These are phyloP conservation scores for Netelia inedita DNA, from an alignment of 2,888 invertebrate species.

Conservation along the genomic window DNA sequence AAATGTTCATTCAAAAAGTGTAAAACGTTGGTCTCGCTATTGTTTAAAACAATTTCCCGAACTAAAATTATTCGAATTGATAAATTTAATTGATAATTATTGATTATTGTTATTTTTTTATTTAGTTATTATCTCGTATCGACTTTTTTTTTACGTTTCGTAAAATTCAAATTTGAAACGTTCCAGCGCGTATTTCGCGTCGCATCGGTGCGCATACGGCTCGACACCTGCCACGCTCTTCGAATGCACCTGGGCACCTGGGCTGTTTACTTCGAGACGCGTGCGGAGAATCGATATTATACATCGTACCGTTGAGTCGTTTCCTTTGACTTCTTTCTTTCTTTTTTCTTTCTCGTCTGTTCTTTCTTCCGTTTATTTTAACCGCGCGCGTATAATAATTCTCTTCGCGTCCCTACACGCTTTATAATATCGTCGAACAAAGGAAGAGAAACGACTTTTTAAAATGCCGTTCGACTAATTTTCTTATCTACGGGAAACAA, in stretches of 20 bases:
- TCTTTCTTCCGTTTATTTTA: no score
- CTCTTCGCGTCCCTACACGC: no score
- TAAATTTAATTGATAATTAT: no score
- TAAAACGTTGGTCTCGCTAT: no score
- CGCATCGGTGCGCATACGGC: conserved; percentile 40
- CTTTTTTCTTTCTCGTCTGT: background rate
- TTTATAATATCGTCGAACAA: no score
- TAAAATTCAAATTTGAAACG: background rate
- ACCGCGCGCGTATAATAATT: no score
- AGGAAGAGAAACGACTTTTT: background rate
- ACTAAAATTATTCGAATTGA: no score
- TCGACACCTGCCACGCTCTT: conserved; percentile 57
- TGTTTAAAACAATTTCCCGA: no score
- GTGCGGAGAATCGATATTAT: conserved; percentile 64
- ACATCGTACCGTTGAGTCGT: conserved; percentile 24
- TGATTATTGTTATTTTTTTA: background rate
- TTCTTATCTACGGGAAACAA: background rate
- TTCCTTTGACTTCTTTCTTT: conserved; percentile 35
- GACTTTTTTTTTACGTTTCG: background rate
- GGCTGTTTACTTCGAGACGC: conserved; percentile 53
- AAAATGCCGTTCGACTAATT: background rate
- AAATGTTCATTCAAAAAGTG: no score
- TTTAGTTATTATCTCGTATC: background rate
- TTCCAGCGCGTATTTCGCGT: conserved; percentile 8
- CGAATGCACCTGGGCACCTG: conserved; percentile 68